Evolutionary conservation across 2,113 vertebrate species (phyloP).

Genomic region (Apteryx mantelli): DNA sequence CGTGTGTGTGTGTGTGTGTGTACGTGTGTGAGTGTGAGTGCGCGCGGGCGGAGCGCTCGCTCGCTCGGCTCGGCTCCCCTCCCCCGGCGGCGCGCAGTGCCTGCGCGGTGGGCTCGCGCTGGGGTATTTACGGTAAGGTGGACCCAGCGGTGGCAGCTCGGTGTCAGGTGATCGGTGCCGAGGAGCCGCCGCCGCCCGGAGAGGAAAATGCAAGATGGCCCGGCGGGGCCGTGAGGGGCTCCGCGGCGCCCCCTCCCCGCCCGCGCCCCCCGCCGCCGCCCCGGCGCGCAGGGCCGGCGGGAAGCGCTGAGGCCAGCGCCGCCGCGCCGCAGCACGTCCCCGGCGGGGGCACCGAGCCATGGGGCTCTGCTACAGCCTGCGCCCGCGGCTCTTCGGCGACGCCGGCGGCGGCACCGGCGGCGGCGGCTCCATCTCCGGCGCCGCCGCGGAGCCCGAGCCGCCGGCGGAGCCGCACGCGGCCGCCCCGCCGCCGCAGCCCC

Average conservation of each 20-base stretch:
- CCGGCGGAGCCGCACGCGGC: no score
- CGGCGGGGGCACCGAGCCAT: no score
- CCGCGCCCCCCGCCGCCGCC: no score
- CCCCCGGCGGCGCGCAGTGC: neutral
- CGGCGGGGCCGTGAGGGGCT: constrained; percentile 81
- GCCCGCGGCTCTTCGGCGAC: no score
- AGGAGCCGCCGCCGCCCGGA: constrained; percentile 35
- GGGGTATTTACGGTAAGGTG: constrained; percentile 65
- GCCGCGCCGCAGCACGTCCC: no score
- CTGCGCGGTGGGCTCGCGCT: constrained; percentile 48
- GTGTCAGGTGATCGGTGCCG: constrained; percentile 84
- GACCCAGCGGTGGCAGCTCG: constrained; percentile 29
- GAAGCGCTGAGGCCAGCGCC: no score
- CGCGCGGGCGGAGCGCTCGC: constrained; percentile 12
- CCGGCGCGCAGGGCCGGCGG: no score
- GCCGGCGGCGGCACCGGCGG: no score
- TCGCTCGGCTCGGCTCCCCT: neutral
- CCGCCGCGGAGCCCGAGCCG: no score
- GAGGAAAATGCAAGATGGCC: constrained; percentile 87
- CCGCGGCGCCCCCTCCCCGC: constrained; percentile 70
- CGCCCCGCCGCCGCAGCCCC: no score
- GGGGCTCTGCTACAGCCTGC: no score
- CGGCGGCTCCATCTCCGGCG: no score
- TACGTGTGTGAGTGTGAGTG: neutral
- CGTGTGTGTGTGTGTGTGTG: neutral